Evolutionary conservation across 1,140 invertebrate species (phyloP).

Genomic region (Cyclargus thomasi): DNA sequence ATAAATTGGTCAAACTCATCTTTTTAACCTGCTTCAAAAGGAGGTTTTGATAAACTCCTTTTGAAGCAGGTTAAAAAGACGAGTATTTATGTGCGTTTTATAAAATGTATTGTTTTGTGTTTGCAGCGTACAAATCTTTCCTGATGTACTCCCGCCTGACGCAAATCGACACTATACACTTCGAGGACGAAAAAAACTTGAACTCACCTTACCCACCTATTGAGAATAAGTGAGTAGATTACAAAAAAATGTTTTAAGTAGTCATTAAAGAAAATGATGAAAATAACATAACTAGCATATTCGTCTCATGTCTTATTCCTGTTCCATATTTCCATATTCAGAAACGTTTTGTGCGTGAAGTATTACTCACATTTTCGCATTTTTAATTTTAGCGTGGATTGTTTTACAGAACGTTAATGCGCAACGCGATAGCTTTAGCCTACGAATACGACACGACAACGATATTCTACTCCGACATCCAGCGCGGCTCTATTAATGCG

Average conservation of each 20-base stretch:
- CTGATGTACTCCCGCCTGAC: conserved; percentile 84
- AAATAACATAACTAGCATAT: too few species aligned
- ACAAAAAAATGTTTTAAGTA: neutral
- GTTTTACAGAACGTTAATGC: conserved; percentile 77
- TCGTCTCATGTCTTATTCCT: too few species aligned
- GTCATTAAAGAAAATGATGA: too few species aligned
- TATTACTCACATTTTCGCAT: too few species aligned
- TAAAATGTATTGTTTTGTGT: neutral
- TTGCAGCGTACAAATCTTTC: conserved; percentile 83
- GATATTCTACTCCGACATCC: conserved; percentile 92
- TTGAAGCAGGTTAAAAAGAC: too few species aligned
- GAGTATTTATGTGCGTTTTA: too few species aligned
- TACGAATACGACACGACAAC: conserved; percentile 83
- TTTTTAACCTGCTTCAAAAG: too few species aligned
- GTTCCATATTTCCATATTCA: too few species aligned
- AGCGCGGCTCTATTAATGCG: conserved; percentile 86
- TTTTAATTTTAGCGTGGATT: too few species aligned
- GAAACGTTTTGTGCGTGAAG: too few species aligned
- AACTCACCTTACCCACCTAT: conserved; percentile 87
- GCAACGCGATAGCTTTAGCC: conserved; percentile 89
- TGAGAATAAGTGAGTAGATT: conserved; percentile 72
- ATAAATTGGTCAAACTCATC: too few species aligned
- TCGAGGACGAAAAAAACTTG: conserved; percentile 80
- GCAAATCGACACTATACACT: conserved; percentile 85
- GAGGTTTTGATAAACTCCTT: too few species aligned